Conservation (phyloP, 2,888 invertebrate species). For the Mantis religiosa region DNA sequence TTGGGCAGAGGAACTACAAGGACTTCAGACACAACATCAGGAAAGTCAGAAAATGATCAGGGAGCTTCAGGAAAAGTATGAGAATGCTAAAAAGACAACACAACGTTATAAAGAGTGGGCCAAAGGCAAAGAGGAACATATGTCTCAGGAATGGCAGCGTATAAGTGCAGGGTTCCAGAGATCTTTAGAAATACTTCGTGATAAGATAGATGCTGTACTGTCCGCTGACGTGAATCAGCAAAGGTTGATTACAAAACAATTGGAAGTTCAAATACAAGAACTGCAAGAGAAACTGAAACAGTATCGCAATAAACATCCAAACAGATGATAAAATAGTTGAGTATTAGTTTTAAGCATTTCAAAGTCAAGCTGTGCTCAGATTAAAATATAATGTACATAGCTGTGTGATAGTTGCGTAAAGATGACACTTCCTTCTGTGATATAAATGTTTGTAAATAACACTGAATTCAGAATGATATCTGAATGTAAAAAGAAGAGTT, state of each 20-base stretch:
- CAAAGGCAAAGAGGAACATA: neutral
- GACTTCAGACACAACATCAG: neutral
- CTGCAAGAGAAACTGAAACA: neutral
- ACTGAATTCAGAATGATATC: neutral
- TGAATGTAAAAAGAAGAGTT: neutral
- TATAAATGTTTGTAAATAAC: neutral
- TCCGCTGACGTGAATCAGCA: neutral
- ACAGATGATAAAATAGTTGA: neutral
- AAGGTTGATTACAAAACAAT: neutral
- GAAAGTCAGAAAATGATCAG: neutral
- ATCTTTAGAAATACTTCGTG: neutral
- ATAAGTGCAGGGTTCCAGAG: neutral
- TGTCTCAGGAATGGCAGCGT: neutral
- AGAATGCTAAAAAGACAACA: neutral
- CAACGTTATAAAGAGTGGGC: conserved; percentile 1
- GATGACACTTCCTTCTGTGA: no score
- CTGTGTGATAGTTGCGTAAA: no score
- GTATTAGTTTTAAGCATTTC: neutral
- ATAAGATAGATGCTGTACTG: neutral
- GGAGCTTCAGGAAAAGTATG: neutral
- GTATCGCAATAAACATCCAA: neutral
- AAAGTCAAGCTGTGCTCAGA: neutral
- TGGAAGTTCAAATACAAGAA: neutral
- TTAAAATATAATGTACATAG: neutral
- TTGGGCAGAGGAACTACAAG: conserved; percentile 4